Conservation (phyloP, 35 echinoderm and acorn worm genomes). For the Heliocidaris tuberculata region DNA sequence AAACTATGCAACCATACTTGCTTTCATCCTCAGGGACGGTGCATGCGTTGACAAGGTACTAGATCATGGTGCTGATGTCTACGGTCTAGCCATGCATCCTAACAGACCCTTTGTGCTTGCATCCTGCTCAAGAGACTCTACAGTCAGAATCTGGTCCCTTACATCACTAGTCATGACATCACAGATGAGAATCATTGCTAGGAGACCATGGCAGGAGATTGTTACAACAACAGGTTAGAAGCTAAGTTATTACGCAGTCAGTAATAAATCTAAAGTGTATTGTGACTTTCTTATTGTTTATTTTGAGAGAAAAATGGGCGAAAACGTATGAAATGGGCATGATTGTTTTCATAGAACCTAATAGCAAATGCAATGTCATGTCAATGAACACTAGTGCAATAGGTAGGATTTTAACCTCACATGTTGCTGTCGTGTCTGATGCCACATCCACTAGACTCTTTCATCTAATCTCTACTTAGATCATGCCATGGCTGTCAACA, state of each 20-base stretch:
- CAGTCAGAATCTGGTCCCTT: conserved; percentile 91
- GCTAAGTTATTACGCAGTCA: no score
- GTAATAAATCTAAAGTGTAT: background rate
- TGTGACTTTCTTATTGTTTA: no score
- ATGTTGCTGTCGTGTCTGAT: no score
- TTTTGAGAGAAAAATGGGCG: no score
- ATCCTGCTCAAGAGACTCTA: conserved; percentile 95
- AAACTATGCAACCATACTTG: no score
- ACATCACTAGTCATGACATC: conserved; percentile 66
- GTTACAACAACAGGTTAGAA: conserved; percentile 8
- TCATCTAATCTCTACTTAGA: conserved; percentile 47
- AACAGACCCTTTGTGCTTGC: conserved; percentile 83
- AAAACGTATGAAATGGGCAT: no score
- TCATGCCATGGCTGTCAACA: conserved; percentile 80
- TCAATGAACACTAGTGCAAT: no score
- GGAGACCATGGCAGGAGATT: conserved; percentile 79
- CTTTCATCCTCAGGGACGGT: conserved; percentile 73
- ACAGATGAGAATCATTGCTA: conserved; percentile 86
- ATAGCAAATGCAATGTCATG: no score
- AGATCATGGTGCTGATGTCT: conserved; percentile 98
- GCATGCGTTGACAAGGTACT: conserved; percentile 90
- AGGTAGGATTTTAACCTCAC: no score
- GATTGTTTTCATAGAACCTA: no score
- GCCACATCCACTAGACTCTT: background rate
- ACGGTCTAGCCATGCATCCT: conserved; percentile 92